These are phyloP conservation scores for Chiroxiphia lanceolata DNA, from an alignment of 2,797 vertebrate genomes.

Conservation along the genomic window DNA sequence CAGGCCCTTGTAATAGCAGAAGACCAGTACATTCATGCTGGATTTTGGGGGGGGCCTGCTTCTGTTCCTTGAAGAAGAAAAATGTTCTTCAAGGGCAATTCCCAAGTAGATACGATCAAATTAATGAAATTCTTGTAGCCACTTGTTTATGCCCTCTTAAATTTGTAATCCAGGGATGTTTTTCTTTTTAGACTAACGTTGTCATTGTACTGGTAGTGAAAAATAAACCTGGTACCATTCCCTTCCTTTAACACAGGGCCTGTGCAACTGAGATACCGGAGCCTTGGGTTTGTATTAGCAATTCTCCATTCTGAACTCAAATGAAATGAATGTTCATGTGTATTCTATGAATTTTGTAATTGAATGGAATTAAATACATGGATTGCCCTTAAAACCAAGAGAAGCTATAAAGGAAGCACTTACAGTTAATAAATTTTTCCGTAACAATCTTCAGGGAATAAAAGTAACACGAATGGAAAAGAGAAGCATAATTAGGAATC, in stretches of 20 bases:
- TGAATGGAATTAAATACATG: background rate
- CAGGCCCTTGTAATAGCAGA: background rate
- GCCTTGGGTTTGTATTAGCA: background rate
- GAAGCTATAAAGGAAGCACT: background rate
- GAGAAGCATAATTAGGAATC: background rate
- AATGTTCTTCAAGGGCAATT: background rate
- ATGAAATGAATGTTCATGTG: background rate
- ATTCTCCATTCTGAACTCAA: background rate
- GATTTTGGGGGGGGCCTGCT: background rate
- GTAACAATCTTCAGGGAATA: background rate
- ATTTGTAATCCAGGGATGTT: background rate
- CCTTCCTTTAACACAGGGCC: background rate
- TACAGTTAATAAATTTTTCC: background rate
- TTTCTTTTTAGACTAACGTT: background rate
- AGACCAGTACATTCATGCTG: background rate
- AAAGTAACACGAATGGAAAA: background rate
- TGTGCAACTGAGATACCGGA: background rate
- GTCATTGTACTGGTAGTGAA: background rate
- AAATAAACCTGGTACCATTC: background rate
- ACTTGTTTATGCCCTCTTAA: background rate
- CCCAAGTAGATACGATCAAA: background rate
- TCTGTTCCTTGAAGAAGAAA: background rate
- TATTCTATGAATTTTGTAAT: background rate
- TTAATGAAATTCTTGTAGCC: background rate
- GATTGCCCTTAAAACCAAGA: background rate